phyloP scores from a whole-genome alignment of 2,797 vertebrate species.

The Catostomus latipinnis region DNA sequence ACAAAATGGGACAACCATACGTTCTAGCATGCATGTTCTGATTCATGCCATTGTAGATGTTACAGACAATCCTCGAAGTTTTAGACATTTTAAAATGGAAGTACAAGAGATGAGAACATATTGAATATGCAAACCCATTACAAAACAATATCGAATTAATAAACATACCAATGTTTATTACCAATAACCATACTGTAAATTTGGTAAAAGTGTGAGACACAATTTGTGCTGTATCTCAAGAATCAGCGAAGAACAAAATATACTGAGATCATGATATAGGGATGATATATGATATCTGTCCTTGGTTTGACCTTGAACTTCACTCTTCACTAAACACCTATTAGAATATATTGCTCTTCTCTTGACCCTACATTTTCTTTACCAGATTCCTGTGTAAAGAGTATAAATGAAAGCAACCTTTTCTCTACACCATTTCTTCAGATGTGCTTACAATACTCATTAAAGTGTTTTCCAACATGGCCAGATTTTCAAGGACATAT shows the following conservation, averaged over 20 bases:
- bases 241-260: neutral
- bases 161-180: too few relatives aligned
- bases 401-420: neutral
- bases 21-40: too few relatives aligned
- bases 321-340: neutral
- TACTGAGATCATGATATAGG: neutral
- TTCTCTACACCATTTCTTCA: neutral
- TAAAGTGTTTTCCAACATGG: conserved; percentile 40
- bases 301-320: conserved; percentile 3
- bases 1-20: too few relatives aligned
- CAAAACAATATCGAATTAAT: too few relatives aligned
- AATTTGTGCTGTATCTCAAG: too few relatives aligned
- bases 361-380: neutral
- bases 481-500: conserved; percentile 28
- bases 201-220: too few relatives aligned
- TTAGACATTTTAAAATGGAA: too few relatives aligned
- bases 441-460: conserved; percentile 15
- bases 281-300: neutral
- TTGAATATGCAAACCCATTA: too few relatives aligned
- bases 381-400: neutral
- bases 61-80: too few relatives aligned
- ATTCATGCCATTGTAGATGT: too few relatives aligned
- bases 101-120: too few relatives aligned
- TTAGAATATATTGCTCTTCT: neutral
- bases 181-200: too few relatives aligned